Percentiles rank a stretch among this genome's conserved stretches.
These are phyloP conservation scores for Apocrypta bakeri DNA, from an alignment of 1,140 invertebrate species.

Conservation along the genomic window DNA sequence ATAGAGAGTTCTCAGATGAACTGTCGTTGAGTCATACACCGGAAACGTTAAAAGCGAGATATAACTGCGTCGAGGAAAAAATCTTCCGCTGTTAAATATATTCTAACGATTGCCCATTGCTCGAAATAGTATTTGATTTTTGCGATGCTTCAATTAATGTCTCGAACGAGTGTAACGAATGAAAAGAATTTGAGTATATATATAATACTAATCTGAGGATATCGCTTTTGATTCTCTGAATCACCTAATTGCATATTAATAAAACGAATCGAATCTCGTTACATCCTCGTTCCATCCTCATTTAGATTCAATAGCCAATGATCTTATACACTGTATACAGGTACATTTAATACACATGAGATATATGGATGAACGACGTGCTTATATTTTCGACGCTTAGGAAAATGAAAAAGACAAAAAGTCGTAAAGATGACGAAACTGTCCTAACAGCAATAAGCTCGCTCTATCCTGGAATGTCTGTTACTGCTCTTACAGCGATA, in stretches of 20 bases:
- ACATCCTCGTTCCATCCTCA: neutral
- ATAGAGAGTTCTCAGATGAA: slow-evolving; percentile 31
- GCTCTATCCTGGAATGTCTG: slow-evolving; percentile 54
- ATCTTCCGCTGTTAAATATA: neutral
- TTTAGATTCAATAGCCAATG: neutral
- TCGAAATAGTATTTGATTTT: too few relatives aligned
- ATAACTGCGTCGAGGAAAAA: neutral
- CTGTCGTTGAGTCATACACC: slow-evolving; percentile 47
- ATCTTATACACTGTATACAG: neutral
- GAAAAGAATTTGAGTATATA: neutral
- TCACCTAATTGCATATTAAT: slow-evolving; percentile 45
- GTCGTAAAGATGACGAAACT: slow-evolving; percentile 64
- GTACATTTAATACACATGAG: neutral
- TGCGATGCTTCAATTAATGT: too few relatives aligned
- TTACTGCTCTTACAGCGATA: too few relatives aligned
- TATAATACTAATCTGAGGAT: too few relatives aligned
- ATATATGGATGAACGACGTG: too few relatives aligned
- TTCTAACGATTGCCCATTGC: neutral
- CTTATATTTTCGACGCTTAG: neutral
- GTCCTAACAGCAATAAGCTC: slow-evolving; percentile 64
- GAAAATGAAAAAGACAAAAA: neutral
- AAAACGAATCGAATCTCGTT: neutral
- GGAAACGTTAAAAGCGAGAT: slow-evolving; percentile 27
- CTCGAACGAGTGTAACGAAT: slow-evolving; percentile 57
- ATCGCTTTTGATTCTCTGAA: slow-evolving; percentile 19